Percentiles rank a stretch among this genome's conserved stretches.
These are phyloP conservation scores for Metallyticus violacea DNA, from an alignment of 2,888 invertebrate species.

Conservation along the genomic window DNA sequence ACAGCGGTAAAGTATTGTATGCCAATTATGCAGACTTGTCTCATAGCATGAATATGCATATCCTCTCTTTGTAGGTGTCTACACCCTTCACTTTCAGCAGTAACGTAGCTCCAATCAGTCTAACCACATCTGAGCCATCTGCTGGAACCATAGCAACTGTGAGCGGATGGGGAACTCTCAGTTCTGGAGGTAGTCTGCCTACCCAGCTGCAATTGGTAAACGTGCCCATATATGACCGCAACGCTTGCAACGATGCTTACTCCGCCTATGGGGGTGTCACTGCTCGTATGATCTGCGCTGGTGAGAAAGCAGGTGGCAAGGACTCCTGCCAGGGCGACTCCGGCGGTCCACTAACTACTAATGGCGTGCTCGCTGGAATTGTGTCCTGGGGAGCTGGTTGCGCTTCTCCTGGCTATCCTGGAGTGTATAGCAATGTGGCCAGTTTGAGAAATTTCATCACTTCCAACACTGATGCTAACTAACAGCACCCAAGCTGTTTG, in stretches of 20 bases:
- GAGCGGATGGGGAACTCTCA: conserved; percentile 43
- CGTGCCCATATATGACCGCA: conserved; percentile 40
- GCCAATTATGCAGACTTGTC: not conserved
- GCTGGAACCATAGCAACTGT: conserved; percentile 34
- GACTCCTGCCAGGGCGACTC: conserved; percentile 55
- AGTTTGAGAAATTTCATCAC: not conserved
- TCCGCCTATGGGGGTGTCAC: conserved; percentile 34
- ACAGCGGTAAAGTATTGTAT: too few species aligned
- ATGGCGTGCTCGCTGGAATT: conserved; percentile 41
- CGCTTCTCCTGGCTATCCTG: conserved; percentile 38
- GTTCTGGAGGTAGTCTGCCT: conserved; percentile 36
- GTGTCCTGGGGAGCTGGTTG: conserved; percentile 47
- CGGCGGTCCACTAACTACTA: conserved; percentile 43
- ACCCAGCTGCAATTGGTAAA: conserved; percentile 40
- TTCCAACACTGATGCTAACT: not conserved
- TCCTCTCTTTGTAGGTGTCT: not conserved
- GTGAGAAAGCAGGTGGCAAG: conserved; percentile 46
- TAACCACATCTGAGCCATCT: not conserved
- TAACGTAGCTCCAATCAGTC: not conserved
- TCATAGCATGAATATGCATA: not conserved
- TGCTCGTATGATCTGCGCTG: conserved; percentile 55
- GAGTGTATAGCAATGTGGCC: conserved; percentile 29
- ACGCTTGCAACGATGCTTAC: conserved; percentile 40
- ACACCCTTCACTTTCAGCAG: not conserved
- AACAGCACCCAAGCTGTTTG: too few species aligned